Evolutionary conservation across 2,113 vertebrate species (phyloP), one percentile per base, ranked within the genome.

Genomic region (Alligator mississippiensis): DNA sequence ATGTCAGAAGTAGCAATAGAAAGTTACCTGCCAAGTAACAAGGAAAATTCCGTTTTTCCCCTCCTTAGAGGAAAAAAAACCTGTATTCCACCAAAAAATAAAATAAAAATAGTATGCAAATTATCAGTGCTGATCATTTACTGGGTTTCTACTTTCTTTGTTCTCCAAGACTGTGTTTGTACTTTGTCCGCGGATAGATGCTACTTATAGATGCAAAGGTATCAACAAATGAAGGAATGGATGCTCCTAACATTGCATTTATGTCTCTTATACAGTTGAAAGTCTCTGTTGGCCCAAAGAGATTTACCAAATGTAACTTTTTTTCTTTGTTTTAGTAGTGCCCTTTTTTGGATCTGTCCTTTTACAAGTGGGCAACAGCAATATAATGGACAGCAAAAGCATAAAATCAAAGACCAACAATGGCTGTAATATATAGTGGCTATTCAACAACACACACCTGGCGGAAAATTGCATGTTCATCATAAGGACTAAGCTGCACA

Each of bases 1-100:
- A 92, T 97, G 96, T 96, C 95, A 95, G 89, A 88, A 94, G 84
- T 30, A 64, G 85, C 68, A 82, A 34, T 8, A 78, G 77, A 75
- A 81, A 64, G 59, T 55, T 80, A 27, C 76, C 76, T 96, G 92
- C 84, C 58, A 77, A 68, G 82, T 94, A 90, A 18, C 58, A 93
- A 89, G 93, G 88, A 94, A 77, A 87, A 28, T 22, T 70, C 25
- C 63, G n/a, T 9, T 93, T 88, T 61, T 85, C 63, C 90, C 83
- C 0, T 11, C 92, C 93, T 19, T 2, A 1, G 13, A 18, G 79
- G 78, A 3, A 22, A 64, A 61, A 1, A 13, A 14, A 72, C n/a
- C 11, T 0, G 4, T 1, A 3, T 0, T 77, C 22, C 14, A 17
- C 25, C 21, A 47, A 47, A 55, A 34, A 55, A 27, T 77, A 77